A percentile compares a stretch with the other conserved stretches of the same genome.
Evolutionary conservation across 1,140 invertebrate species (phyloP).

Genomic region (Neodiprion lecontei): DNA sequence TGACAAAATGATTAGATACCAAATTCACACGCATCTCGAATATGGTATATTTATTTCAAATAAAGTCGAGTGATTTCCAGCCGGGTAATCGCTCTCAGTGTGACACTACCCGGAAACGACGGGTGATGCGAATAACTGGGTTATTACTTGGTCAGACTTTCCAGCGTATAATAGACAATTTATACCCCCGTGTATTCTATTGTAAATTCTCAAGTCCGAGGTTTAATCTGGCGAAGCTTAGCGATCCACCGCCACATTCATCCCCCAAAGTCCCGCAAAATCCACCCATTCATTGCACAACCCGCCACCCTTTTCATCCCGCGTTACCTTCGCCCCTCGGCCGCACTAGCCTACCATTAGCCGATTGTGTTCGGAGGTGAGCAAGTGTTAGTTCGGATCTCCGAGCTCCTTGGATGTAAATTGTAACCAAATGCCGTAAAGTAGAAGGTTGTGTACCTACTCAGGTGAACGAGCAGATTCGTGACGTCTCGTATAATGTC

Average conservation of each 20-base stretch:
- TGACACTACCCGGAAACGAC: too few relatives aligned
- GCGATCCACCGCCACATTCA: conserved; percentile 6
- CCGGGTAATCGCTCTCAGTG: too few relatives aligned
- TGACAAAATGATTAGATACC: too few relatives aligned
- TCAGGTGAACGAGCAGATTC: background rate
- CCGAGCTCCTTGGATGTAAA: background rate
- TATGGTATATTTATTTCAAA: too few relatives aligned
- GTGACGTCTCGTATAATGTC: background rate
- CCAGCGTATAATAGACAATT: background rate
- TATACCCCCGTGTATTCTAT: background rate
- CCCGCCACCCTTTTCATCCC: background rate
- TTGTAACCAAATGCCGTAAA: background rate
- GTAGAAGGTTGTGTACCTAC: background rate
- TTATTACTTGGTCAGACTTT: too few relatives aligned
- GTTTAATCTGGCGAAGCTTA: background rate
- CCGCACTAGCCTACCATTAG: background rate
- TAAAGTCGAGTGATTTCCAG: too few relatives aligned
- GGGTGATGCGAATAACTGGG: too few relatives aligned
- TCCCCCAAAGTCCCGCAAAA: background rate
- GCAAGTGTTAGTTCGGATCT: background rate
- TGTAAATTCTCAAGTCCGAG: conserved; percentile 3
- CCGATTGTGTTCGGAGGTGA: background rate
- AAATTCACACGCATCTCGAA: too few relatives aligned
- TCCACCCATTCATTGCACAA: conserved; percentile 1
- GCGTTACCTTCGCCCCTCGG: background rate